Percentiles rank a stretch among this genome's conserved stretches.
Conservation (phyloP, 2,113 vertebrate genomes). For the Neodontobutis hainanensis region DNA sequence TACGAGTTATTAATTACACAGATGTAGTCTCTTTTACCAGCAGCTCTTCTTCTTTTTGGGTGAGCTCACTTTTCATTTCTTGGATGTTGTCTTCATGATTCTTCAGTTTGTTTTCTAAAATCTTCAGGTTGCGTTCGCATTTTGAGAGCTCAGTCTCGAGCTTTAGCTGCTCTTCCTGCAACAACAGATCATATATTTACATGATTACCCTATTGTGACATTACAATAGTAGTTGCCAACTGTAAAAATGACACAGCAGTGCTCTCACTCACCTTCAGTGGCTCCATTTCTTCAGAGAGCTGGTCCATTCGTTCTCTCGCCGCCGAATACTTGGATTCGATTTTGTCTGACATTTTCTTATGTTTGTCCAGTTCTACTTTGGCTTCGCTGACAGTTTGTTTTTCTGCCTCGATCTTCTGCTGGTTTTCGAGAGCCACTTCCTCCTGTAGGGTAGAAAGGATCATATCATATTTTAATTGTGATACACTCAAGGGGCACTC, state of each 20-base stretch:
- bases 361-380: constrained; percentile 36
- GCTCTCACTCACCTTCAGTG: constrained; percentile 29
- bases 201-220: no score
- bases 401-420: constrained; percentile 39
- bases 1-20: not conserved
- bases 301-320: constrained; percentile 40
- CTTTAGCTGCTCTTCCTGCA: constrained; percentile 55
- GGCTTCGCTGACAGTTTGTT: constrained; percentile 21
- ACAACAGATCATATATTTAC: not conserved
- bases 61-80: constrained; percentile 35
- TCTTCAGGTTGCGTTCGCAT: constrained; percentile 27
- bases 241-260: not conserved
- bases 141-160: constrained; percentile 36
- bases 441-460: constrained; percentile 28
- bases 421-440: constrained; percentile 45
- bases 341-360: constrained; percentile 4
- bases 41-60: constrained; percentile 41
- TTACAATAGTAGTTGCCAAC: no score
- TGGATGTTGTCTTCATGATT: constrained; percentile 30
- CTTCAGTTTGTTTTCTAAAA: constrained; percentile 39
- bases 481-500: no score
- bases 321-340: constrained; percentile 23
- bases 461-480: no score
- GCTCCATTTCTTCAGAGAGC: constrained; percentile 46
- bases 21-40: constrained; percentile 20